Conservation (phyloP, 2,797 vertebrate species). For the Steatocranus sp. region DNA sequence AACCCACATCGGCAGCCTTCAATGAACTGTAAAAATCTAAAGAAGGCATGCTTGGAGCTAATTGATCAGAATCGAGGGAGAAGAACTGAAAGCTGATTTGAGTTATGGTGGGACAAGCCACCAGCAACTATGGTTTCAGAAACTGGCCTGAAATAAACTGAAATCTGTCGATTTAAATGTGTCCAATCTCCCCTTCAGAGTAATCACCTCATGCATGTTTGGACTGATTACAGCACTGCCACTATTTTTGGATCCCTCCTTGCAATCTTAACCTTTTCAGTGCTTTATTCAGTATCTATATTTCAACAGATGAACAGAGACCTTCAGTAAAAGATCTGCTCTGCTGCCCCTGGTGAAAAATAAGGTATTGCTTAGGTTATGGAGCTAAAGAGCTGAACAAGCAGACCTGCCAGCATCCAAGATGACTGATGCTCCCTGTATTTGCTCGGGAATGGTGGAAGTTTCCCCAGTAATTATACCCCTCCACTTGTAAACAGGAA, state of each 20-base stretch:
- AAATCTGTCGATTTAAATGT: not conserved
- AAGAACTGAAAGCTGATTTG: not conserved
- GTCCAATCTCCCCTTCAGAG: not conserved
- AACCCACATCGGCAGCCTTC: not conserved
- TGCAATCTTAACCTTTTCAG: not conserved
- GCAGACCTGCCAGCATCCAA: not conserved
- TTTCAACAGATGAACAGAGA: not conserved
- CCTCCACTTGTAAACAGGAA: not conserved
- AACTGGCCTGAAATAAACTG: not conserved
- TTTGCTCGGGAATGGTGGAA: not conserved
- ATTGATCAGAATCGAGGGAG: not conserved
- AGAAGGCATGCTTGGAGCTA: not conserved
- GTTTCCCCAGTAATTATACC: not conserved
- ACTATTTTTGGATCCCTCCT: not conserved
- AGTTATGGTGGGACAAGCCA: not conserved
- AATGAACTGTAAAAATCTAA: not conserved
- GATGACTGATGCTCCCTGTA: not conserved
- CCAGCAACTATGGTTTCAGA: not conserved
- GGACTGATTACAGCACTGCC: not conserved
- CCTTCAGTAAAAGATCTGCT: fast-evolving
- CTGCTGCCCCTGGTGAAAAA: not conserved
- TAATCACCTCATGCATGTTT: not conserved
- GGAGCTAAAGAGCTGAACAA: not conserved
- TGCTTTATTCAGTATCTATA: not conserved
- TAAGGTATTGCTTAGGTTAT: no score